Evolutionary conservation across 23 tunicate genomes (phyloP).

Genomic region (Halocynthia roretzi): DNA sequence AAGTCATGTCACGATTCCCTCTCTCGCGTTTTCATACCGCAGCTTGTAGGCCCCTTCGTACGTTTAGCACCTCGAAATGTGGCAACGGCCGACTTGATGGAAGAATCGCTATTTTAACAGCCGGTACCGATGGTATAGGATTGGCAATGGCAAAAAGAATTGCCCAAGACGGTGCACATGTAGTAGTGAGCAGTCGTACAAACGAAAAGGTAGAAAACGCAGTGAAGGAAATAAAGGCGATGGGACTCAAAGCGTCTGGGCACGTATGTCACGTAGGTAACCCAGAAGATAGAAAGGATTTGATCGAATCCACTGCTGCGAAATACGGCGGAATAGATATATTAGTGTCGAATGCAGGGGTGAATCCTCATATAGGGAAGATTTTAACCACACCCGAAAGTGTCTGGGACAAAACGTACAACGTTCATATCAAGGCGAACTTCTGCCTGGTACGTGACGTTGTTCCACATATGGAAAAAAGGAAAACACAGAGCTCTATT

Average conservation of each 20-base stretch:
- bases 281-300: background rate
- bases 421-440: slow-evolving; percentile 14
- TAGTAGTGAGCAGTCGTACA: slow-evolving; percentile 32
- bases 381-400: slow-evolving; percentile 15
- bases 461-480: slow-evolving; percentile 8
- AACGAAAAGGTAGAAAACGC: slow-evolving; percentile 25
- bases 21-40: too few relatives aligned
- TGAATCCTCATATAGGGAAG: slow-evolving; percentile 14
- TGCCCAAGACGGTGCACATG: slow-evolving; percentile 27
- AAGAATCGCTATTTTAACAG: slow-evolving; percentile 20
- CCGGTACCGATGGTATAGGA: slow-evolving; percentile 31
- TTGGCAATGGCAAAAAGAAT: slow-evolving; percentile 30
- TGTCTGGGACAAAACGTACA: slow-evolving; percentile 5
- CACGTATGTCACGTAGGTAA: slow-evolving; percentile 9
- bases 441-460: slow-evolving; percentile 8
- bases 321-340: slow-evolving; percentile 9
- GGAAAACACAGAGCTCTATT: background rate
- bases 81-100: background rate
- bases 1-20: too few relatives aligned
- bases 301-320: background rate
- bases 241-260: slow-evolving; percentile 14
- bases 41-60: too few relatives aligned
- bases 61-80: too few relatives aligned
- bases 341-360: slow-evolving; percentile 19
- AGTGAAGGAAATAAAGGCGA: slow-evolving; percentile 8